Evolutionary conservation across 2,113 vertebrate genomes (phyloP).

Genomic region (Phycodurus eques): DNA sequence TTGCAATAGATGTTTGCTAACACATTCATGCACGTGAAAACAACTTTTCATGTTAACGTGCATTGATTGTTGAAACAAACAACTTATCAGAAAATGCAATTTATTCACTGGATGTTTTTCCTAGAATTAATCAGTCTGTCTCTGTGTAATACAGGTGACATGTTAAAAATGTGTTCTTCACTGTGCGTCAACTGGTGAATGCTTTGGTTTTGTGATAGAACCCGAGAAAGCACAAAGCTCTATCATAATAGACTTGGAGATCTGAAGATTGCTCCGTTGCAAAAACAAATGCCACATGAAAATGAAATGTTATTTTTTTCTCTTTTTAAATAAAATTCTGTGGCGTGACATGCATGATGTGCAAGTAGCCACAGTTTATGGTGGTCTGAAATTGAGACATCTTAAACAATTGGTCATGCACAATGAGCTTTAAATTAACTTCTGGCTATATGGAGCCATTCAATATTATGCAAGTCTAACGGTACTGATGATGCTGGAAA

Average conservation of each 20-base stretch:
- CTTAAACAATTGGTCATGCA: constrained; percentile 15
- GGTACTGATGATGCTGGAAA: constrained; percentile 67
- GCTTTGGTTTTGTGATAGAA: constrained; percentile 4
- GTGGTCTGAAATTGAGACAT: constrained; percentile 15
- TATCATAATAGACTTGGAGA: neutral
- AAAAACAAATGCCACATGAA: neutral
- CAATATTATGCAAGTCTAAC: constrained; percentile 48
- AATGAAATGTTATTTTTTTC: neutral
- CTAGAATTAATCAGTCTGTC: neutral
- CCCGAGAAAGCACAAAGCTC: constrained; percentile 6
- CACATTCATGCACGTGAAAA: neutral
- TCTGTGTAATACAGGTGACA: neutral
- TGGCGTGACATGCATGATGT: neutral
- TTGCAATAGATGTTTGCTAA: too few relatives aligned
- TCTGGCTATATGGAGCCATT: constrained; percentile 53
- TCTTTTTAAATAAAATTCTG: neutral
- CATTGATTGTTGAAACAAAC: neutral
- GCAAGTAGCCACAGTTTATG: constrained; percentile 21
- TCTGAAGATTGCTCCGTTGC: neutral
- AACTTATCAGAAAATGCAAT: neutral
- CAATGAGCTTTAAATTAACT: constrained; percentile 44
- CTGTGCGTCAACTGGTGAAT: neutral
- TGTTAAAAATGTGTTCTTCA: constrained; percentile 8
- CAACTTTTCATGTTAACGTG: neutral
- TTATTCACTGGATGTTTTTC: neutral